phyloP scores from a whole-genome alignment of 2,888 invertebrate genomes.

The Eueremaeus valkanovi region DNA sequence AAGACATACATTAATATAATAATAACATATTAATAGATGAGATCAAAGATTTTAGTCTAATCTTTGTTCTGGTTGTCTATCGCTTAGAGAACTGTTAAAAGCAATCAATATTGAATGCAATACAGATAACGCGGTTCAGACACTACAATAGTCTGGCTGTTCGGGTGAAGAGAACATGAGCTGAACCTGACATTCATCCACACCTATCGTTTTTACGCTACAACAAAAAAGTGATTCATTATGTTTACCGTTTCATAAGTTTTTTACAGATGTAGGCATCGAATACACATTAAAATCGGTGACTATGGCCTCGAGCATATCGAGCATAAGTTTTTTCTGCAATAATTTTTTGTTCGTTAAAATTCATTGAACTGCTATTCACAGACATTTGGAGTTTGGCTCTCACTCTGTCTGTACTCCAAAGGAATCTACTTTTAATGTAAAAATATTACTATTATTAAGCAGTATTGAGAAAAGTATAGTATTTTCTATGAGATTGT shows the following conservation, averaged over 20 bases:
- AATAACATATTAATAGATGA: neutral
- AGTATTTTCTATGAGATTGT: too few species aligned
- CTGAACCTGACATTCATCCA: conserved; percentile 14
- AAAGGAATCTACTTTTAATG: neutral
- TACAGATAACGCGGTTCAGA: neutral
- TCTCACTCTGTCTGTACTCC: neutral
- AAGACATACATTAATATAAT: neutral
- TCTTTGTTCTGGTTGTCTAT: conserved; percentile 10
- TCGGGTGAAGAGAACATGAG: neutral
- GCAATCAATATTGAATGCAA: neutral
- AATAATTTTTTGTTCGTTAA: neutral
- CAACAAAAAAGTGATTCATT: conserved; percentile 20
- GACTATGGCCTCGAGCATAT: neutral
- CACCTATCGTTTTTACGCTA: neutral
- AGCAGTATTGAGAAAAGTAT: neutral
- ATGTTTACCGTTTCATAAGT: conserved; percentile 24
- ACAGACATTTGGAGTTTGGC: neutral
- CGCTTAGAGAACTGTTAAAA: conserved; percentile 8
- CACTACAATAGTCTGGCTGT: too few species aligned
- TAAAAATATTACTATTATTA: neutral
- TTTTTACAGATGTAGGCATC: neutral
- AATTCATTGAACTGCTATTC: conserved; percentile 6
- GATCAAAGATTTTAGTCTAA: neutral
- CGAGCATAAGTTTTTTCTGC: neutral
- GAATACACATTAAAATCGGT: neutral